Conservation (phyloP, 2,888 invertebrate genomes). For the Metacarcinus magister region DNA sequence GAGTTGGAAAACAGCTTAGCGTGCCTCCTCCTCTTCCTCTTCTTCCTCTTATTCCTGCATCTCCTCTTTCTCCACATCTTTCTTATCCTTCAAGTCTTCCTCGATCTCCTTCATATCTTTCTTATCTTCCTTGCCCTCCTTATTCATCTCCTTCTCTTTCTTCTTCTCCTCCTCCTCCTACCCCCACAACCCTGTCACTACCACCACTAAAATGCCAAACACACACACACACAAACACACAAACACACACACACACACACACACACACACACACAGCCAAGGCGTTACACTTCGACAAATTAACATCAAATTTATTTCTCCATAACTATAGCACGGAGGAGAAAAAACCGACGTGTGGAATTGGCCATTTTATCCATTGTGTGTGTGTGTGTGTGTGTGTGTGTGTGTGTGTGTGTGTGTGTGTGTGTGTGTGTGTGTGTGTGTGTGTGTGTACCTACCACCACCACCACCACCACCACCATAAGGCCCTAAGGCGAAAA, state of each 20-base stretch:
- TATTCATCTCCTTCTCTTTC: neutral
- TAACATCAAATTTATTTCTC: neutral
- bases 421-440: neutral
- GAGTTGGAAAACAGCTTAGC: no score
- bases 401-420: slow-evolving; percentile 26
- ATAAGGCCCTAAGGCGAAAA: neutral
- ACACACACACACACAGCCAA: neutral
- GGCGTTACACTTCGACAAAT: neutral
- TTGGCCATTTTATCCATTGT: neutral
- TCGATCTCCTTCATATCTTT: neutral
- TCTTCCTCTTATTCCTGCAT: neutral
- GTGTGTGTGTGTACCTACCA: no score
- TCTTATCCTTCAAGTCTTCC: neutral
- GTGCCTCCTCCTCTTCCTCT: neutral
- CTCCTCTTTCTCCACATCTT: neutral
- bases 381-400: neutral
- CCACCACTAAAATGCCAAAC: neutral
- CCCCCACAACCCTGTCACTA: neutral
- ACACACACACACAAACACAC: no score
- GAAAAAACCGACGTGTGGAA: neutral
- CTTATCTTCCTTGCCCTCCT: neutral
- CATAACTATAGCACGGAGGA: neutral
- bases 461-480: no score
- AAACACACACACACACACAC: neutral
- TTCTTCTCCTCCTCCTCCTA: neutral